phyloP scores from a whole-genome alignment of 2,113 vertebrate species.

The Muntiacus muntjak region DNA sequence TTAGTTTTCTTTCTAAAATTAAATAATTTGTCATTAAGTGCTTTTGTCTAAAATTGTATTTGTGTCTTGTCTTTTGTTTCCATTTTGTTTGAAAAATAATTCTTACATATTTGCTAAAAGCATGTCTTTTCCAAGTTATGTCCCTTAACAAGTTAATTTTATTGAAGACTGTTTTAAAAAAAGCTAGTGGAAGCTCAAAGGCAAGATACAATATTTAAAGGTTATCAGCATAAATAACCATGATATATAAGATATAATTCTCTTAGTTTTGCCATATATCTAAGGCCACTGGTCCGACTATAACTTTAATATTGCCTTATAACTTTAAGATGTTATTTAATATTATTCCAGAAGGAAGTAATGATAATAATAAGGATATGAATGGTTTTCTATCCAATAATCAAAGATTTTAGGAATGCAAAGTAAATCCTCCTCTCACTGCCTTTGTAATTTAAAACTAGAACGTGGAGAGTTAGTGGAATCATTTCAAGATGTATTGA shows the following conservation, averaged over 20 bases:
- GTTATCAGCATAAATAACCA: background rate
- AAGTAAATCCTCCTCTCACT: background rate
- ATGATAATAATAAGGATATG: background rate
- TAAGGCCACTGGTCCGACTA: background rate
- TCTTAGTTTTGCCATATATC: background rate
- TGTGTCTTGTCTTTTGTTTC: background rate
- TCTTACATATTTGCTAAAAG: background rate
- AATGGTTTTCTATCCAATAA: background rate
- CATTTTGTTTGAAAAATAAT: conserved; percentile 12
- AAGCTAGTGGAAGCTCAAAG: background rate
- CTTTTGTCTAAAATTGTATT: conserved; percentile 21
- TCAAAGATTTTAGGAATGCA: background rate
- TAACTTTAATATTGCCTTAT: background rate
- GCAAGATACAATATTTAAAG: background rate
- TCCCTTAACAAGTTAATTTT: background rate
- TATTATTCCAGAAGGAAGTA: background rate
- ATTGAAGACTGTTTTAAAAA: background rate
- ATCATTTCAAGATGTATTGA: background rate
- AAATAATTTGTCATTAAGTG: background rate
- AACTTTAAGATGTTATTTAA: background rate
- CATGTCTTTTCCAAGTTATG: background rate
- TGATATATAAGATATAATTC: background rate
- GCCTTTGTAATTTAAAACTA: background rate
- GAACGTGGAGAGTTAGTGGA: background rate
- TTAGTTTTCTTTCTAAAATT: background rate